These are phyloP conservation scores for Fulica atra DNA, from an alignment of 2,113 vertebrate species.

Conservation along the genomic window DNA sequence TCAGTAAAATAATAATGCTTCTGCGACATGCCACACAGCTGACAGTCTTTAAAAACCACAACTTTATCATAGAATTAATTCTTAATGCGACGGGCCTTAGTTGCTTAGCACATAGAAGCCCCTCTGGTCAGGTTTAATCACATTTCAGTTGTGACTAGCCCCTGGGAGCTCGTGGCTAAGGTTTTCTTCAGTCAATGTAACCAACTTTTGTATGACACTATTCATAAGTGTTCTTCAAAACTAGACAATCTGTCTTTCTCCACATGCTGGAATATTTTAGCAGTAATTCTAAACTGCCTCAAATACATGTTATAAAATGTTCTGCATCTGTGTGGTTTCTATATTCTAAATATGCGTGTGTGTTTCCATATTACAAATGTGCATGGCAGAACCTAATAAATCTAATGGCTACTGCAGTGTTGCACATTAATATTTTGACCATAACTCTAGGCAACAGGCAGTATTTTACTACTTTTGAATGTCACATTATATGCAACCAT, in stretches of 20 bases:
- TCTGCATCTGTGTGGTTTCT: conserved; percentile 12
- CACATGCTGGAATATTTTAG: conserved; percentile 7
- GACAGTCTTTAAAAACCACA: background rate
- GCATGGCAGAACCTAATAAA: conserved; percentile 10
- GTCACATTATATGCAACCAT: background rate
- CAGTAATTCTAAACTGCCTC: conserved; percentile 27
- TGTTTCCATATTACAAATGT: conserved; percentile 20
- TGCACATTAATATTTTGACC: background rate
- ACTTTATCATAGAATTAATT: background rate
- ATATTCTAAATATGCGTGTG: background rate
- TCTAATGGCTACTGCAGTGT: background rate
- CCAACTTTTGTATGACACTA: background rate
- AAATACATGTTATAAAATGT: conserved; percentile 6
- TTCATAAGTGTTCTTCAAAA: background rate
- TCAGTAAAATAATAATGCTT: background rate
- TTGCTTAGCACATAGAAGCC: background rate
- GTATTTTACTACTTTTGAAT: background rate
- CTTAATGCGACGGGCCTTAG: background rate
- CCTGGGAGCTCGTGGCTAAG: background rate
- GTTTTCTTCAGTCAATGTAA: background rate
- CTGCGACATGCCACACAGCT: background rate
- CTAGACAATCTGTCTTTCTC: conserved; percentile 2
- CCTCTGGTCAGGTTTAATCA: background rate
- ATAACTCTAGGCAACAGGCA: background rate
- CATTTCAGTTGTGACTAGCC: background rate